Conservation (phyloP, 2,113 vertebrate genomes). For the Engystomops pustulosus region DNA sequence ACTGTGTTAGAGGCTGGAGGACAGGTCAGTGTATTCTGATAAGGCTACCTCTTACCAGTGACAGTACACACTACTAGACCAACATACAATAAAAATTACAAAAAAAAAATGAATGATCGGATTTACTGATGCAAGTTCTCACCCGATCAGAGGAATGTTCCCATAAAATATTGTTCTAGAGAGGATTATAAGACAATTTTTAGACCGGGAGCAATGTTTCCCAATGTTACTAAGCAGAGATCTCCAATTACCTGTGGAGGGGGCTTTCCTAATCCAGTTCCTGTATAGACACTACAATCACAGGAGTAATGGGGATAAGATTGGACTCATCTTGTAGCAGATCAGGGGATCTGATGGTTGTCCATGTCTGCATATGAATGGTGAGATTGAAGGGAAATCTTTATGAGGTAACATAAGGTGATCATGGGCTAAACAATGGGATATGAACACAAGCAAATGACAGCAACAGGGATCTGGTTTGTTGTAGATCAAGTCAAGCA, state of each 20-base stretch:
- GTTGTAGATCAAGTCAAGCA: slow-evolving; percentile 1
- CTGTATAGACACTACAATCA: background rate
- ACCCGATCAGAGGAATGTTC: background rate
- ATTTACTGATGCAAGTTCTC: background rate
- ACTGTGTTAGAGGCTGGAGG: background rate
- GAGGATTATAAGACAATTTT: background rate
- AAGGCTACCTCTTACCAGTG: background rate
- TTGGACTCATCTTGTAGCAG: background rate
- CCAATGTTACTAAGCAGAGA: background rate
- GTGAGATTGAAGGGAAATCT: background rate
- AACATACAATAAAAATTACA: background rate
- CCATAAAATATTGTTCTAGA: background rate
- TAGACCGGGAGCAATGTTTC: background rate
- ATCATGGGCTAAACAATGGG: background rate
- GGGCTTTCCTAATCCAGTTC: background rate
- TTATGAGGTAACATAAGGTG: background rate
- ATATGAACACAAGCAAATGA: background rate
- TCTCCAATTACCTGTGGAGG: background rate
- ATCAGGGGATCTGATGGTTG: background rate
- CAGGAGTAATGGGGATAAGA: background rate
- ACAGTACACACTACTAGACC: background rate
- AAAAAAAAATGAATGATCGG: background rate
- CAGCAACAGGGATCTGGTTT: background rate
- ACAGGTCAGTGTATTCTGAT: background rate
- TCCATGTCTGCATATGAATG: background rate